These are phyloP conservation scores for Spodoptera exigua DNA, from an alignment of 2,888 invertebrate genomes.

Conservation along the genomic window DNA sequence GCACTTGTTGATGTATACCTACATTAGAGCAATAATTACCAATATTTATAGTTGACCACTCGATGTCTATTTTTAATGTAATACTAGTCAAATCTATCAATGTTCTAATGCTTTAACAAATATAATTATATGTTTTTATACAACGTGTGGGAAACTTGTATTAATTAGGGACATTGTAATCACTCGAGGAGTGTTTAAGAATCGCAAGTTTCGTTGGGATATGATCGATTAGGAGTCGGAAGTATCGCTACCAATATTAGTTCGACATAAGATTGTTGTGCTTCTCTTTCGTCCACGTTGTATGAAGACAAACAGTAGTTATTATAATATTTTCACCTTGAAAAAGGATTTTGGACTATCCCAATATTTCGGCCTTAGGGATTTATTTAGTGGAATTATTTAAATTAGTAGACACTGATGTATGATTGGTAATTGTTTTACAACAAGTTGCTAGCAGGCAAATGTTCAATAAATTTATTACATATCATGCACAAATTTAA, in stretches of 20 bases:
- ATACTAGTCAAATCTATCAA: slow-evolving; percentile 75
- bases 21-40: slow-evolving; percentile 84
- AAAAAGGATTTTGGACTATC: slow-evolving; percentile 51
- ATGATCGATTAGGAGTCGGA: slow-evolving; percentile 12
- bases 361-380: slow-evolving; percentile 51
- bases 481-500: slow-evolving; percentile 85
- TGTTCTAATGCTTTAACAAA: slow-evolving; percentile 71
- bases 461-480: slow-evolving; percentile 62
- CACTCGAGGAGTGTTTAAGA: slow-evolving; percentile 11
- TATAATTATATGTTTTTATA: slow-evolving; percentile 56
- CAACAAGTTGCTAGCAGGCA: slow-evolving; percentile 57
- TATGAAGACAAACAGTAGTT: slow-evolving; percentile 50
- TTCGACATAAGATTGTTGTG: not conserved
- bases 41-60: slow-evolving; percentile 76
- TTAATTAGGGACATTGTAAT: not conserved
- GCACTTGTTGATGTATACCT: slow-evolving; percentile 80
- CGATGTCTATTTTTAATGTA: slow-evolving; percentile 81
- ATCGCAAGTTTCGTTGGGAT: not conserved
- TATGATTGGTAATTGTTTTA: slow-evolving; percentile 59
- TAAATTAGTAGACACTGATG: slow-evolving; percentile 59
- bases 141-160: slow-evolving; percentile 49
- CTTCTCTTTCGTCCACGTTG: slow-evolving; percentile 48
- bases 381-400: slow-evolving; percentile 56
- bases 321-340: slow-evolving; percentile 54
- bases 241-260: not conserved